Evolutionary conservation across 64 coral and sea anemone genomes (phyloP).

Genomic region (Pocillopora verrucosa): DNA sequence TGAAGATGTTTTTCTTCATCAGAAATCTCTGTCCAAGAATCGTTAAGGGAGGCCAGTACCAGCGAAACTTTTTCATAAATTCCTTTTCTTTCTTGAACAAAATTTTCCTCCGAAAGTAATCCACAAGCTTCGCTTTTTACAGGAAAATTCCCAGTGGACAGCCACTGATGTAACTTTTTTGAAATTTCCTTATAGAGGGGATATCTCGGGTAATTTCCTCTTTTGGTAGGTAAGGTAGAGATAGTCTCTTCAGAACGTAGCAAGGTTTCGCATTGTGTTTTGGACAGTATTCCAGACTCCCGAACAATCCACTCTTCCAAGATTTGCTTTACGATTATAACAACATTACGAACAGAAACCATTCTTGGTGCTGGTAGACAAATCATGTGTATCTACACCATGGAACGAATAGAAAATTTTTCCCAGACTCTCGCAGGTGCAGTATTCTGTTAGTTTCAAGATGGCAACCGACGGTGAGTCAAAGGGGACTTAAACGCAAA

Average conservation of each 20-base stretch:
- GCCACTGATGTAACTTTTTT: constrained; percentile 31
- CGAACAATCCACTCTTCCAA: neutral
- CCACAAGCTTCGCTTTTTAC: constrained; percentile 31
- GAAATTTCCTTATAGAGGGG: constrained; percentile 52
- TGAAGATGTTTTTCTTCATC: neutral
- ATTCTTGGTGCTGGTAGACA: neutral
- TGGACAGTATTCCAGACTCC: neutral
- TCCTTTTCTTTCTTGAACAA: neutral
- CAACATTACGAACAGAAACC: neutral
- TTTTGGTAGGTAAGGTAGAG: neutral
- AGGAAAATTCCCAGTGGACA: constrained; percentile 15
- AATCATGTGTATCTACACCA: neutral
- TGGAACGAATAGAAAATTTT: neutral
- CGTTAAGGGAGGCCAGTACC: constrained; percentile 20
- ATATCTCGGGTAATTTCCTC: neutral
- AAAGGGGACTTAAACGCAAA: neutral
- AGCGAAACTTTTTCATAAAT: neutral
- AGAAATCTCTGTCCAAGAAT: constrained; percentile 30
- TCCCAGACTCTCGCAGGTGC: neutral
- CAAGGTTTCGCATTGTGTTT: neutral
- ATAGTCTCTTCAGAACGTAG: constrained; percentile 9
- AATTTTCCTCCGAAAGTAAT: constrained; percentile 30
- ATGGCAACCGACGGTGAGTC: constrained; percentile 85
- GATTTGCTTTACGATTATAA: neutral
- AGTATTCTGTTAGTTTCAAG: neutral